Base-by-base conservation (phyloP, 2,797 vertebrate species). In the Apogon talboti region DNA sequence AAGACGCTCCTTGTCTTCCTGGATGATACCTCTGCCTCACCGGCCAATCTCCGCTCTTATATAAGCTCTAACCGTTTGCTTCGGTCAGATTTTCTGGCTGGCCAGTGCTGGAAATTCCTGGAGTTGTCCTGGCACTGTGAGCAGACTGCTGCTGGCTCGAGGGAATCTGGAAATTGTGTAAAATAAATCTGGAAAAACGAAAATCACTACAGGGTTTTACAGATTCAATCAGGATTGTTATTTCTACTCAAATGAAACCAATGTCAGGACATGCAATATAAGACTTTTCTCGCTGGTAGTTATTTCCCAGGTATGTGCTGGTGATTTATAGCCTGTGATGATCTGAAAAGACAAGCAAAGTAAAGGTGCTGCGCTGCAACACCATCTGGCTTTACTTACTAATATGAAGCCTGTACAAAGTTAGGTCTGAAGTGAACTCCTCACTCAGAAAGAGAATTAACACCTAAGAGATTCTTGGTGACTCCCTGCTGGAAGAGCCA, bases 71-170 rank as follows among this genome's bases (percentile, higher is more conserved):
- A 53, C 68, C 42, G 3, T 11, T 46, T 59, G 52, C 30, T 48
- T 72, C 41, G 30, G 70, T 62, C 51, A 42, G 52, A 70, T 55
- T 78, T 78, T 78, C 66, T 76, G 71, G 78, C 75, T 41, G n/a
- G 24, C 51, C 13, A 49, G 18, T 75, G 65, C 43, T 56, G 35
- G 63, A 82, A 72, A 83, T 85, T 87, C 81, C 84, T 83, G 70
- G 63, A 82, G 70, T 81, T 73, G 70, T 84, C 67, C 64, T 80
- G 79, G 80, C 80, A 53, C 46, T 41, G 24, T 9, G 19, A 70
- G 49, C 52, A 64, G 65, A 57, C 78, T 51, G 35, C 56, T 62
- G 55, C 10, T 2, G 43, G 79, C 55, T 30, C 5, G 66, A 71
- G 79, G 74, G 74, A 82, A 77, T 72, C 74, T 76, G 63, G 61